These are phyloP conservation scores for Cinclus cinclus DNA, from an alignment of 2,113 vertebrate species.

Conservation along the genomic window DNA sequence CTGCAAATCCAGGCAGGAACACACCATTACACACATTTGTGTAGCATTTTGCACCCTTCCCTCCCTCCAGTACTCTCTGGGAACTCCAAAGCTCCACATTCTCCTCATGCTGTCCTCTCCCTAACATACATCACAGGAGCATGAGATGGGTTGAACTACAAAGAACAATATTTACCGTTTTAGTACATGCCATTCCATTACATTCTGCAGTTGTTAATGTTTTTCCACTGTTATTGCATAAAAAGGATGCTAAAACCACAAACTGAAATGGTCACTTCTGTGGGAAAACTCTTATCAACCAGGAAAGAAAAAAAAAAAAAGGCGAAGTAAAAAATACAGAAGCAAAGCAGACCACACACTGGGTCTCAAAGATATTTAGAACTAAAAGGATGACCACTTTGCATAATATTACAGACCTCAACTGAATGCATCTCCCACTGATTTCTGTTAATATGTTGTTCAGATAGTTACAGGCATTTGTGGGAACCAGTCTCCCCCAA, in stretches of 20 bases:
- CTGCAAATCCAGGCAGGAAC: background rate
- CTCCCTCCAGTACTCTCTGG: background rate
- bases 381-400: background rate
- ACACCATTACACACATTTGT: background rate
- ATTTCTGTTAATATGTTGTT: background rate
- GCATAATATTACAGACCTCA: background rate
- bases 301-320: background rate
- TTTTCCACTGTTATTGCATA: slow-evolving; percentile 10
- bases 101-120: background rate
- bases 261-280: background rate
- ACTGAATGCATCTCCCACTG: background rate
- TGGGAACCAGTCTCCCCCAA: background rate
- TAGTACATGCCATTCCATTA: slow-evolving; percentile 33
- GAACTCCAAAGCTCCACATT: background rate
- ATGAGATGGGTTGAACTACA: background rate
- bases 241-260: slow-evolving; percentile 51
- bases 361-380: background rate
- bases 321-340: background rate
- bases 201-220: slow-evolving; percentile 34
- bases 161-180: slow-evolving; percentile 50
- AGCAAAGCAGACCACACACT: slow-evolving; percentile 15
- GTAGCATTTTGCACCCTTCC: background rate
- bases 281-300: slow-evolving; percentile 29
- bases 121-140: background rate
- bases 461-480: background rate